Evolutionary conservation across 1,140 invertebrate species (phyloP).

Genomic region (Brachionus sp.): DNA sequence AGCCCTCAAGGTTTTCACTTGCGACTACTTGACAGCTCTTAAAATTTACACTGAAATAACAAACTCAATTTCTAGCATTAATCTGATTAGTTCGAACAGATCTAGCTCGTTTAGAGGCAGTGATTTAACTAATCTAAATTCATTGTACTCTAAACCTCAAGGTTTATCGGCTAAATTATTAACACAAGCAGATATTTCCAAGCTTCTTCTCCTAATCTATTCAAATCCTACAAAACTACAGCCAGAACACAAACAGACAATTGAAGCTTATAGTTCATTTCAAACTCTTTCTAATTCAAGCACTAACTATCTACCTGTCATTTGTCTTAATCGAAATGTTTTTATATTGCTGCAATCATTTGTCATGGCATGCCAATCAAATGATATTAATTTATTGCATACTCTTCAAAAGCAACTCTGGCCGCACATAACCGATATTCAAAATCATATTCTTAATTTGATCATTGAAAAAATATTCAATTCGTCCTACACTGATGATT

Average conservation of each 20-base stretch:
- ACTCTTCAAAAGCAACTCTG: conserved; percentile 12
- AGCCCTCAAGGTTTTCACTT: conserved; percentile 32
- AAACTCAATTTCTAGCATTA: not conserved
- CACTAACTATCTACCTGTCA: conserved; percentile 4
- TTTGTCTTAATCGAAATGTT: not conserved
- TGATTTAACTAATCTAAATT: not conserved
- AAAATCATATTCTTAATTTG: conserved; percentile 23
- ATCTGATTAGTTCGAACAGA: not conserved
- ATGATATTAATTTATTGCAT: not conserved
- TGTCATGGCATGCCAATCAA: conserved; percentile 39
- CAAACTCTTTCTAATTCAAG: not conserved
- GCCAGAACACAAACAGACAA: not conserved
- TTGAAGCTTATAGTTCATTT: conserved; percentile 23
- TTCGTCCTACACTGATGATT: conserved; percentile 39
- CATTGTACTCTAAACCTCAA: not conserved
- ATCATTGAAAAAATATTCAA: conserved; percentile 15
- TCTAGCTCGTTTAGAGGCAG: not conserved
- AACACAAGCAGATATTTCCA: conserved; percentile 18
- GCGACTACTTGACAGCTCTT: conserved; percentile 7
- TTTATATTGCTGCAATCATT: conserved; percentile 35
- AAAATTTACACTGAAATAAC: not conserved
- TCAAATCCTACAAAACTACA: conserved; percentile 18
- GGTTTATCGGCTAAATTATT: conserved; percentile 7
- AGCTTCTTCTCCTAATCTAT: not conserved
- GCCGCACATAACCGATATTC: not conserved